A percentile compares a stretch with the other conserved stretches of the same genome.
phyloP scores from a whole-genome alignment of 2,113 vertebrate genomes.

The Emydocephalus ijimae region DNA sequence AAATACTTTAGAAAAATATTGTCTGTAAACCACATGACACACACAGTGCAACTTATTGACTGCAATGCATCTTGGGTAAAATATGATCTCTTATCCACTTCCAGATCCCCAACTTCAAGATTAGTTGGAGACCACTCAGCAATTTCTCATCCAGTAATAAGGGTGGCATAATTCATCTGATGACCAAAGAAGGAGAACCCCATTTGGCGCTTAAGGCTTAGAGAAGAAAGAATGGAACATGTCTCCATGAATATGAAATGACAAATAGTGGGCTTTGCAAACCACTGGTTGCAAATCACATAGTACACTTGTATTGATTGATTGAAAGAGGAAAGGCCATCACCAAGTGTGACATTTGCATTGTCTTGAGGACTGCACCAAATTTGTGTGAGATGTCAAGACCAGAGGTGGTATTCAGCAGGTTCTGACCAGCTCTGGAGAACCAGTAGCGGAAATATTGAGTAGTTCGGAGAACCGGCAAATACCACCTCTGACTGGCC shows the following conservation, averaged over 20 bases:
- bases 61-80: background rate
- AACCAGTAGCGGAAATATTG: too few species aligned
- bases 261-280: background rate
- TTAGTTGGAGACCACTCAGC: background rate
- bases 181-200: background rate
- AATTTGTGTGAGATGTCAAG: background rate
- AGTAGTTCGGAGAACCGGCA: too few species aligned
- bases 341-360: background rate
- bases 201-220: background rate
- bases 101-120: background rate
- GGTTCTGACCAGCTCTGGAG: too few species aligned
- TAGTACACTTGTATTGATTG: background rate
- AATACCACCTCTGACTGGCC: too few species aligned
- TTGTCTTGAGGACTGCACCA: background rate
- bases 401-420: background rate
- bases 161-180: background rate
- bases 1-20: slow-evolving; percentile 23
- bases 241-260: background rate
- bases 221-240: background rate
- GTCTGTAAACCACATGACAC: slow-evolving; percentile 13
- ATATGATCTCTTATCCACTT: background rate
- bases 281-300: background rate
- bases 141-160: background rate
- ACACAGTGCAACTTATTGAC: background rate
- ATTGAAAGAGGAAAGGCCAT: background rate